Conservation (phyloP, 2,888 invertebrate species). For the Dusona sp. region DNA sequence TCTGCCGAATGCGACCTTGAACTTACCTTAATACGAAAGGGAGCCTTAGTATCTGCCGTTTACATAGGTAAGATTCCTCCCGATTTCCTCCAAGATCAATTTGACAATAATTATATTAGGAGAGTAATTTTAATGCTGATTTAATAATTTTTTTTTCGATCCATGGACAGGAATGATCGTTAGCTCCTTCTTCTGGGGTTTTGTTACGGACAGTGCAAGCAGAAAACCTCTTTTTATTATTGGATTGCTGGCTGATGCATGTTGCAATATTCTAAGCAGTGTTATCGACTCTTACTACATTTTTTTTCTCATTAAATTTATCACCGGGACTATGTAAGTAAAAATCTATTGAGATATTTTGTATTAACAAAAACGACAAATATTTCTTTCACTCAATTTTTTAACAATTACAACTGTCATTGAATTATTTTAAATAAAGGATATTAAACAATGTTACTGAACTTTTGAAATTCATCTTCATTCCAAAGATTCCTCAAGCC, state of each 20-base stretch:
- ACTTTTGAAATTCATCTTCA: not conserved
- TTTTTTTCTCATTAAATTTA: conserved; percentile 90
- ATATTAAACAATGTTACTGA: too few relatives aligned
- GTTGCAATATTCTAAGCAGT: conserved; percentile 88
- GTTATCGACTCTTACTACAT: conserved; percentile 89
- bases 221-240: conserved; percentile 88
- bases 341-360: not conserved
- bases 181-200: conserved; percentile 92
- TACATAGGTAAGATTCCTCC: conserved; percentile 87
- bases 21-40: conserved; percentile 89
- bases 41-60: conserved; percentile 89
- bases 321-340: conserved; percentile 91
- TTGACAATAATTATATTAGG: not conserved
- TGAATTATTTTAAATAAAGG: not conserved
- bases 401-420: not conserved
- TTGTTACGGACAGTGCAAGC: conserved; percentile 90
- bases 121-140: not conserved
- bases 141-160: not conserved
- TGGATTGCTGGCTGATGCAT: conserved; percentile 88
- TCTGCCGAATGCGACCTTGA: conserved; percentile 91
- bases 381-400: not conserved
- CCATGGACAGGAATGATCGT: conserved; percentile 90
- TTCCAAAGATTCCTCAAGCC: not conserved
- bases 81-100: not conserved
- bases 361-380: not conserved